Evolutionary conservation across 1,140 invertebrate genomes (phyloP).

Genomic region (Pogonomyrmex californicus): DNA sequence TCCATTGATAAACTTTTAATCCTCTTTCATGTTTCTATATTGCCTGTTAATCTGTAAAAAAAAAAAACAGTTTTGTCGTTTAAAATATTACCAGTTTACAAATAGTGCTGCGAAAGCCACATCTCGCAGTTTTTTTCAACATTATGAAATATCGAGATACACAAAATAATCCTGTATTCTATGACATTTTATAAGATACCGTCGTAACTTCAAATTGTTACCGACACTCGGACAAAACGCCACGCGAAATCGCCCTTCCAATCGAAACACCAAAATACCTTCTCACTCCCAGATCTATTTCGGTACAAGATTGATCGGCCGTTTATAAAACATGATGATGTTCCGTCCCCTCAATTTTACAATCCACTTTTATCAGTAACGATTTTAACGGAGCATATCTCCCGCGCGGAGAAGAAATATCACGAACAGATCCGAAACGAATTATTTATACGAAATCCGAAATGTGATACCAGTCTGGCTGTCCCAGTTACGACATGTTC

Average conservation of each 20-base stretch:
- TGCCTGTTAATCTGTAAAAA: conserved; percentile 24
- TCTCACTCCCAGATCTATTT: conserved; percentile 38
- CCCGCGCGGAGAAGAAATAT: background rate
- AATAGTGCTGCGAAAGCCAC: background rate
- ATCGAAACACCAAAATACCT: conserved; percentile 13
- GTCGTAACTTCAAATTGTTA: conserved; percentile 1
- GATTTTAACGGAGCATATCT: conserved; percentile 28
- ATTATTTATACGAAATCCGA: conserved; percentile 59
- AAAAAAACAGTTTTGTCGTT: background rate
- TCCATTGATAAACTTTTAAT: conserved; percentile 13
- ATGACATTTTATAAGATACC: conserved; percentile 7
- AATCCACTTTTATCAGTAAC: conserved; percentile 34
- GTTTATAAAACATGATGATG: conserved; percentile 29
- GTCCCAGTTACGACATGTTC: conserved; percentile 47
- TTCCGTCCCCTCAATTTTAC: conserved; percentile 29
- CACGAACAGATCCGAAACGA: conserved; percentile 26
- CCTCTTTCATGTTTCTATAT: conserved; percentile 15
- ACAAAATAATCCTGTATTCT: background rate
- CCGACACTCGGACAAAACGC: background rate
- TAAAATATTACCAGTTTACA: background rate
- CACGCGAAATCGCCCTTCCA: background rate
- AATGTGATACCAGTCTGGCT: conserved; percentile 49
- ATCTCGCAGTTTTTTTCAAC: background rate
- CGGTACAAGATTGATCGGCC: conserved; percentile 30
- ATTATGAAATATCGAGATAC: background rate